Evolutionary conservation across 2,113 vertebrate genomes (phyloP).

Genomic region (Psammodynastes pulverulentus): DNA sequence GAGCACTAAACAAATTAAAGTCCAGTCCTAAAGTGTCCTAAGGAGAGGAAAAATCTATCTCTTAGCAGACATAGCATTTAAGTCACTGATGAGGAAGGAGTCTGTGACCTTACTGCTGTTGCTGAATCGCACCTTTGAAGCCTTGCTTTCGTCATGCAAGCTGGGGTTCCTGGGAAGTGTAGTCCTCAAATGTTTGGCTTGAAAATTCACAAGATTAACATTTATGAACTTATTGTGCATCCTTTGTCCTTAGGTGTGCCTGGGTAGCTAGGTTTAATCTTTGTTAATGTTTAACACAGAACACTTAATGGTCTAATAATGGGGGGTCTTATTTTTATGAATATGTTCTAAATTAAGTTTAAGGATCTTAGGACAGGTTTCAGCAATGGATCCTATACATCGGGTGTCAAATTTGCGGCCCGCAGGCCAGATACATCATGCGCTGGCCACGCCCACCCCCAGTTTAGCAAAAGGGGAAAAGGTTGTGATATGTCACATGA

Average conservation of each 20-base stretch:
- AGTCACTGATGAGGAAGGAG: background rate
- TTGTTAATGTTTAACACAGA: background rate
- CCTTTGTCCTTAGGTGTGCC: too few species aligned
- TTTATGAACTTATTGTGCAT: background rate
- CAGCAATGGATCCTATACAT: background rate
- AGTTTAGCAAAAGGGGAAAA: too few species aligned
- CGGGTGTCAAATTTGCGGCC: too few species aligned
- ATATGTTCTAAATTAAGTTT: background rate
- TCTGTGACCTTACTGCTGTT: background rate
- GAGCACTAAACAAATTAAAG: background rate
- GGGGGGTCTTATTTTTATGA: background rate
- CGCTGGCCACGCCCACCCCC: too few species aligned
- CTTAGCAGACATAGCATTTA: background rate
- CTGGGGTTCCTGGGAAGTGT: background rate
- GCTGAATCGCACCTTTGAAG: background rate
- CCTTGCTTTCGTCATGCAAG: background rate
- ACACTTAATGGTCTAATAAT: background rate
- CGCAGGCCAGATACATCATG: too few species aligned
- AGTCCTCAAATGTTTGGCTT: background rate
- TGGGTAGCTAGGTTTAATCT: background rate
- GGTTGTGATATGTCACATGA: too few species aligned
- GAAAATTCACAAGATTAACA: background rate
- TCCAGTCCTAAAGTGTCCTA: background rate
- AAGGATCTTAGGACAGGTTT: background rate
- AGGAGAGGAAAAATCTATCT: background rate